A percentile compares a stretch with the other conserved stretches of the same genome.
Conservation (phyloP, 2,888 invertebrate species). For the Calliphora vomitoria region DNA sequence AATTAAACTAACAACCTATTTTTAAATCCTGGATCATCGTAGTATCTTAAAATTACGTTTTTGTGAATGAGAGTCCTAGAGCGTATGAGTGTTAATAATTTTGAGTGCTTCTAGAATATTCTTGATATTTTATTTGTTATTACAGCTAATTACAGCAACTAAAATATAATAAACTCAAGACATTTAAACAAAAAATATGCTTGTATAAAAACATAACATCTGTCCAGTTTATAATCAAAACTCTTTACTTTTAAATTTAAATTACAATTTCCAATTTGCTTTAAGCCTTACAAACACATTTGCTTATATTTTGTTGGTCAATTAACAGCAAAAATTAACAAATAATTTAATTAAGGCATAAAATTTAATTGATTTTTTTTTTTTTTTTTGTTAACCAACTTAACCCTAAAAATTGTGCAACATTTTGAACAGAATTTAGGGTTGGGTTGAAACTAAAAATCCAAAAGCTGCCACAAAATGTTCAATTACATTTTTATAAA, state of each 20-base stretch:
- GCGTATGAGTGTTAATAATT: not conserved
- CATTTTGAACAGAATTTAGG: not conserved
- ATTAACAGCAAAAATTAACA: constrained; percentile 54
- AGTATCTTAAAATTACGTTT: no score
- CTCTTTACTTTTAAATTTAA: no score
- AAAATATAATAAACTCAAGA: no score
- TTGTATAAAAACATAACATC: no score
- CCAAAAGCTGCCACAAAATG: not conserved
- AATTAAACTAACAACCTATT: no score
- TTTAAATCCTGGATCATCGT: no score
- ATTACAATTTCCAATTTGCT: constrained; percentile 10
- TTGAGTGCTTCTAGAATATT: not conserved
- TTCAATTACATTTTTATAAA: constrained; percentile 36
- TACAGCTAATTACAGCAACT: not conserved
- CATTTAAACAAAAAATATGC: no score
- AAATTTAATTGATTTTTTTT: constrained; percentile 67
- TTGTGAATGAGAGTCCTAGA: not conserved
- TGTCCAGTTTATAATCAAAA: no score
- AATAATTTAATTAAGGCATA: constrained; percentile 66
- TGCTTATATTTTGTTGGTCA: constrained; percentile 32
- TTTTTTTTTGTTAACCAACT: constrained; percentile 20
- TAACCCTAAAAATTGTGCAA: not conserved
- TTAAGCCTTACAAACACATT: not conserved
- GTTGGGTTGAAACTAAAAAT: not conserved
- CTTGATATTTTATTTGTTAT: not conserved